These are phyloP conservation scores for Watersipora subatra DNA, from an alignment of 1,140 invertebrate species.

Conservation along the genomic window DNA sequence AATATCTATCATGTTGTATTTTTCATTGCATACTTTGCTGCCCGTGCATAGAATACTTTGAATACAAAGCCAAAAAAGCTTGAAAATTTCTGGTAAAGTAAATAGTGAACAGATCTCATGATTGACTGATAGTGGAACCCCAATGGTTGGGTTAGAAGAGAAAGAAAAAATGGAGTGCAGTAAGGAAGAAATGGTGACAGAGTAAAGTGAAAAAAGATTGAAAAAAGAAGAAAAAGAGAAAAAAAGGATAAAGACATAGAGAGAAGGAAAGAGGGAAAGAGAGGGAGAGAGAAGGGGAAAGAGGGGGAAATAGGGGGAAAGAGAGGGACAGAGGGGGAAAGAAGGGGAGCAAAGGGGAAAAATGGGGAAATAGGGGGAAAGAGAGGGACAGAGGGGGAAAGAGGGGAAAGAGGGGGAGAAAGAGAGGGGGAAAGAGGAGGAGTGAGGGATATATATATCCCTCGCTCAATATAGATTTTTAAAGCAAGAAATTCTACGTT, in stretches of 20 bases:
- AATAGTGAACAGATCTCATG: too few relatives aligned
- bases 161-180: too few relatives aligned
- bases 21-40: too few relatives aligned
- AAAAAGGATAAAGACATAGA: neutral
- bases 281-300: neutral
- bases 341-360: neutral
- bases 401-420: neutral
- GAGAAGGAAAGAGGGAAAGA: neutral
- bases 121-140: too few relatives aligned
- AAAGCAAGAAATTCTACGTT: too few relatives aligned
- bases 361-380: neutral
- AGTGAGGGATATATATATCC: too few relatives aligned
- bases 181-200: neutral
- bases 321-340: neutral
- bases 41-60: too few relatives aligned
- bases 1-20: too few relatives aligned
- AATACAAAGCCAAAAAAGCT: too few relatives aligned
- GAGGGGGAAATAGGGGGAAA: neutral
- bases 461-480: too few relatives aligned
- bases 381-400: neutral
- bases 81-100: too few relatives aligned
- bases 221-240: neutral
- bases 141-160: too few relatives aligned
- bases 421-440: neutral
- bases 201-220: neutral